These are phyloP conservation scores for Cryptophagus acutangulus DNA, from an alignment of 2,888 invertebrate species.

Conservation along the genomic window DNA sequence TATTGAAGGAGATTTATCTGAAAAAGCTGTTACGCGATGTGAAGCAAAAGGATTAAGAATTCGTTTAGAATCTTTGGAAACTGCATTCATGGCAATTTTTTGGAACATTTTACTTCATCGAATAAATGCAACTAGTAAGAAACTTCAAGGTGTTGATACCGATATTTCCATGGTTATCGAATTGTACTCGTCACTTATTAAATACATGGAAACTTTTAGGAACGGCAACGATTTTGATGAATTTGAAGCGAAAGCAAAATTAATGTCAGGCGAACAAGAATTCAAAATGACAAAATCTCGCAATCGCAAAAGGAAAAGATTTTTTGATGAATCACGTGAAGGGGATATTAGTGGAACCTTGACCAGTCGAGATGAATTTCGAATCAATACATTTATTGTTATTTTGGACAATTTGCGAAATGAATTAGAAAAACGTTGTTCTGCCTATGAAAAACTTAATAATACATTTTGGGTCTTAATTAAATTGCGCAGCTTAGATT, in stretches of 20 bases:
- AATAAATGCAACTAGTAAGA: not conserved
- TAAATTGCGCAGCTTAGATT: no score
- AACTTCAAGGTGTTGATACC: not conserved
- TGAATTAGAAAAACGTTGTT: no score
- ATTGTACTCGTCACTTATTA: not conserved
- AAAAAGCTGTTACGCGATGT: conserved; percentile 12
- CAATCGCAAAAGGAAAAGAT: no score
- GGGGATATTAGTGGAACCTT: no score
- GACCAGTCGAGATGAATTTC: no score
- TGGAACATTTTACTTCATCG: conserved; percentile 8
- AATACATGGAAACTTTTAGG: not conserved
- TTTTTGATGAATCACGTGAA: no score
- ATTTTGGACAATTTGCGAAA: no score
- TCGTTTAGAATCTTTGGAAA: conserved; percentile 3
- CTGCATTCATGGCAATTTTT: conserved; percentile 5
- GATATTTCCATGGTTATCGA: not conserved
- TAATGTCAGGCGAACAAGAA: not conserved
- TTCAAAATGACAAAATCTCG: no score
- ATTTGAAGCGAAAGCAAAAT: not conserved
- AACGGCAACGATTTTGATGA: not conserved
- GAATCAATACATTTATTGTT: no score
- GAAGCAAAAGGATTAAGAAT: not conserved
- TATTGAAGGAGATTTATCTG: conserved; percentile 11
- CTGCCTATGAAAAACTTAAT: no score
- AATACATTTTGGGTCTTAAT: no score